A percentile compares a stretch with the other conserved stretches of the same genome.
These are phyloP conservation scores for Bellardia bayeri DNA, from an alignment of 2,888 invertebrate genomes.

Conservation along the genomic window DNA sequence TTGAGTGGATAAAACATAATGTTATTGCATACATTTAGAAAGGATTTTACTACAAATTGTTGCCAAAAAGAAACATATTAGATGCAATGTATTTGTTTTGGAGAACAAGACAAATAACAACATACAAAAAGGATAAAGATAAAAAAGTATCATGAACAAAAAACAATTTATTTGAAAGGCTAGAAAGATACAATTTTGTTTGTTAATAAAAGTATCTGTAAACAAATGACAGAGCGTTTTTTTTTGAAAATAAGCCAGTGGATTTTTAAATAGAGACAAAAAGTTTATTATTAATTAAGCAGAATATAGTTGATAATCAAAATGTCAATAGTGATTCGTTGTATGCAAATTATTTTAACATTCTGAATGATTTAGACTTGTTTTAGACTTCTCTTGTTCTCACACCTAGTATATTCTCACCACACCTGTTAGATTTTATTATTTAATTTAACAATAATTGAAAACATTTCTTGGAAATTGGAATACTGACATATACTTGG, in stretches of 20 bases:
- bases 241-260: not conserved
- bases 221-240: not conserved
- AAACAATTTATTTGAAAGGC: constrained; percentile 7
- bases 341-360: too few relatives aligned
- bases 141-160: not conserved
- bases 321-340: not conserved
- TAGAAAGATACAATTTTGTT: not conserved
- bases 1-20: constrained; percentile 18
- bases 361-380: too few relatives aligned
- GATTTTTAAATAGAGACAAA: not conserved
- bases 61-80: constrained; percentile 14
- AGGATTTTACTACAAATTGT: constrained; percentile 12
- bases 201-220: not conserved
- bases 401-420: too few relatives aligned
- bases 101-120: constrained; percentile 6
- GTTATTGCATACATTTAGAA: constrained; percentile 36
- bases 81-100: constrained; percentile 22
- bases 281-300: not conserved
- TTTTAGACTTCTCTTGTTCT: too few relatives aligned
- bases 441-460: too few relatives aligned
- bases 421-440: too few relatives aligned
- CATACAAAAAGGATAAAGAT: constrained; percentile 26
- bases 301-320: not conserved
- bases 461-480: too few relatives aligned
- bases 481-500: too few relatives aligned